Conservation (phyloP, 2,888 invertebrate species). For the Agrochola circellaris region DNA sequence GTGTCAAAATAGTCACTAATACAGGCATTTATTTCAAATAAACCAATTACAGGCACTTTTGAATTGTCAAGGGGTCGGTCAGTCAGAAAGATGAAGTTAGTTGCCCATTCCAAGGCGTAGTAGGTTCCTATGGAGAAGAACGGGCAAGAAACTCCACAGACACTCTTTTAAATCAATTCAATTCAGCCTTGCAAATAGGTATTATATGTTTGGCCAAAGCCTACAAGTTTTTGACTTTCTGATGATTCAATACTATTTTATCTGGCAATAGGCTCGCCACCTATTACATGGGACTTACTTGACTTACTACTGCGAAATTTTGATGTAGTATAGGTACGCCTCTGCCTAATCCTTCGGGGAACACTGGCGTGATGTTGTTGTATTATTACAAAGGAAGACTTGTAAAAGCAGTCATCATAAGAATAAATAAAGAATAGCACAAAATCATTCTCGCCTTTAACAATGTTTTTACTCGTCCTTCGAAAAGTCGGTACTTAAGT, state of each 20-base stretch:
- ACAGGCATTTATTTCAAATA: too few species aligned
- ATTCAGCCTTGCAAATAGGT: not conserved
- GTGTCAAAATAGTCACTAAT: not conserved
- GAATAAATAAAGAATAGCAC: not conserved
- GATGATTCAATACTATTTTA: not conserved
- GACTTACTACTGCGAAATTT: too few species aligned
- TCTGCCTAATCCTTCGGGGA: too few species aligned
- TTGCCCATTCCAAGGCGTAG: too few species aligned
- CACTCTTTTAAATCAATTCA: too few species aligned
- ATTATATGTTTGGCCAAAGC: not conserved
- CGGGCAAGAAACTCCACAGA: too few species aligned
- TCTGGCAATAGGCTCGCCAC: not conserved
- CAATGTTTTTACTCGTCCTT: conserved; percentile 1
- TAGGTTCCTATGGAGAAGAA: too few species aligned
- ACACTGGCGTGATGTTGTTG: not conserved
- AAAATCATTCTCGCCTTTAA: not conserved
- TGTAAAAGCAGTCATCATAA: not conserved
- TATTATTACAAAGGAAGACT: not conserved
- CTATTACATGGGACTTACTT: too few species aligned
- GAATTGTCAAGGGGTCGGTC: too few species aligned
- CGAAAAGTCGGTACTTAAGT: not conserved
- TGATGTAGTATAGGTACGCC: too few species aligned
- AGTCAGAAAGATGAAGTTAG: too few species aligned
- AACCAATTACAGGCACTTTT: too few species aligned
- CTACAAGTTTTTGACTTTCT: not conserved